Evolutionary conservation across 1,140 invertebrate species (phyloP).

Genomic region (Drosophila paulistorum): DNA sequence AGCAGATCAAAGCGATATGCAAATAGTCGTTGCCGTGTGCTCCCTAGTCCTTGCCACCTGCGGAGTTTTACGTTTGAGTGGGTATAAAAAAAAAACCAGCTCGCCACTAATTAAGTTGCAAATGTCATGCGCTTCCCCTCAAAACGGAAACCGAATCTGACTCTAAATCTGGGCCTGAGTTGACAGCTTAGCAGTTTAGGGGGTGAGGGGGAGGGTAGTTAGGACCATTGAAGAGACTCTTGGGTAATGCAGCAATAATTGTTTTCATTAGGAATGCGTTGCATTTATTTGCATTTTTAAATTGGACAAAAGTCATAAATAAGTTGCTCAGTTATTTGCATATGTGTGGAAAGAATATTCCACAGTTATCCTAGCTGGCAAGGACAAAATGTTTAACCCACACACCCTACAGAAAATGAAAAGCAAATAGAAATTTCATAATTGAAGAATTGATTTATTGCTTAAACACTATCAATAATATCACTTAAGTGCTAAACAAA

Average conservation of each 20-base stretch:
- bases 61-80: conserved; percentile 37
- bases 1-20: conserved; percentile 71
- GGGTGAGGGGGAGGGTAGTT: neutral
- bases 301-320: conserved; percentile 39
- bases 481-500: conserved; percentile 76
- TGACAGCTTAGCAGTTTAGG: conserved; percentile 53
- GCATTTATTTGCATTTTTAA: conserved; percentile 66
- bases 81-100: conserved; percentile 20
- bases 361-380: too few species aligned
- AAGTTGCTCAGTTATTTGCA: conserved; percentile 60
- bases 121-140: conserved; percentile 41
- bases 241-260: conserved; percentile 74
- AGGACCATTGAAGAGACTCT: conserved; percentile 71
- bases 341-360: conserved; percentile 17
- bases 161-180: conserved; percentile 25
- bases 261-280: conserved; percentile 61
- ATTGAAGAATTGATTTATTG: conserved; percentile 80
- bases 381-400: neutral
- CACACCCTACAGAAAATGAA: too few species aligned
- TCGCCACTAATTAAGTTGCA: conserved; percentile 75
- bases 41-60: conserved; percentile 39
- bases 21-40: conserved; percentile 54
- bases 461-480: conserved; percentile 81
- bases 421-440: conserved; percentile 24
- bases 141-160: neutral